These are phyloP conservation scores for Vesta saturnalis DNA, from an alignment of 2,888 invertebrate genomes.

Conservation along the genomic window DNA sequence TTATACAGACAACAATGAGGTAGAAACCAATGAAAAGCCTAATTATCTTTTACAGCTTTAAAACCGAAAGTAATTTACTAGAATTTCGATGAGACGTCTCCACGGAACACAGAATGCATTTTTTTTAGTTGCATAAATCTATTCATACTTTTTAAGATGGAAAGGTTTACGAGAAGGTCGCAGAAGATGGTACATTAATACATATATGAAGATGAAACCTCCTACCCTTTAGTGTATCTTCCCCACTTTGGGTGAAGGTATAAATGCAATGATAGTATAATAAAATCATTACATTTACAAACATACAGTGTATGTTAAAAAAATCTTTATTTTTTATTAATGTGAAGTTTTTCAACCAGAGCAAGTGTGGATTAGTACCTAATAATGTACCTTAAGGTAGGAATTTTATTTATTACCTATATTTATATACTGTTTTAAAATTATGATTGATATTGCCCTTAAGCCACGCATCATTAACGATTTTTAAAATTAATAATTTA, in stretches of 20 bases:
- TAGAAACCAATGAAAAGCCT: neutral
- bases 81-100: neutral
- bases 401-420: neutral
- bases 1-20: too few relatives aligned
- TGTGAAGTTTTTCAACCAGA: slow-evolving; percentile 28
- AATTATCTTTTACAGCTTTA: neutral
- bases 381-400: slow-evolving; percentile 31
- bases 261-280: slow-evolving; percentile 56
- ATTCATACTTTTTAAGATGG: too few relatives aligned
- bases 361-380: slow-evolving; percentile 33
- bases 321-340: slow-evolving; percentile 24
- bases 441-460: neutral
- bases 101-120: slow-evolving; percentile 1
- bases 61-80: neutral
- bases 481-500: too few relatives aligned
- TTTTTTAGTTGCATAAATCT: neutral
- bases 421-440: neutral
- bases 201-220: slow-evolving; percentile 53
- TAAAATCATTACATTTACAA: slow-evolving; percentile 55
- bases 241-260: slow-evolving; percentile 55
- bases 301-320: slow-evolving; percentile 35
- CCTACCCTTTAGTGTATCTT: slow-evolving; percentile 50
- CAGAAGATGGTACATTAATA: slow-evolving; percentile 55
- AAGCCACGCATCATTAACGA: too few relatives aligned
- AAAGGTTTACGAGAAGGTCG: slow-evolving; percentile 40